Base-by-base conservation (phyloP, 2,888 invertebrate genomes). In the Galeopsomyia nigrocyanea region DNA sequence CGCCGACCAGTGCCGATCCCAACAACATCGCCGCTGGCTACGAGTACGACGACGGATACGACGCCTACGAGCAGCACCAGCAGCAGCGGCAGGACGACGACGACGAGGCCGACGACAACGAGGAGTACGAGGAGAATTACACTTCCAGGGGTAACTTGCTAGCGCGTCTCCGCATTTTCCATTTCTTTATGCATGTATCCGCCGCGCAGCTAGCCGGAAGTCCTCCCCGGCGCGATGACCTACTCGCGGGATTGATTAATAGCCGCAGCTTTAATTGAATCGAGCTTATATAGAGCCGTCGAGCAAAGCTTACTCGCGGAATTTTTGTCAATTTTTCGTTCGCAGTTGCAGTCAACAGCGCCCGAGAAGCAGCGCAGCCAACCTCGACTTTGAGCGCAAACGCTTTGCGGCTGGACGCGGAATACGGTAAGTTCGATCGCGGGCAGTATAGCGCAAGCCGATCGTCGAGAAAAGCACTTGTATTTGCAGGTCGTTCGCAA, bases 1-100 rank as follows among this genome's bases (percentile, higher is more conserved):
- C 62, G 5, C 49, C 62, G 2, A n/a, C 7, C 1, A 39, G 7
- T 31, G 31, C 3, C 31, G 31, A 31, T 31, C 31, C 31, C 31
- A 31, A 31, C 7, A 31, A 31, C 31, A 7, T 31, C 39, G 13
- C 1, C 58, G 13, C 1, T 47, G 22, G 14, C 53, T 21, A 31
- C 0, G 47, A n/a, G 17, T 39, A 19, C 49, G 66, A 19, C 16
- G 57, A 50, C 3, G 13, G 5, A 19, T 78, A 82, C 50, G 81
- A 80, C 13, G 82, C 82, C 47, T 82, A 83, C 60, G 81, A 79
- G 1, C 77, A 75, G 46, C 84, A 84, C 53, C 80, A 80, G 0
- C 79, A 81, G n/a, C n/a, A 67, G 16, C 79, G 80, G 50, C 80
- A 82, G 56, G 81, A 82, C 16, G 80, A 80, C 49, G 81, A 84